These are phyloP conservation scores for Cygnus atratus DNA, from an alignment of 2,113 vertebrate genomes.

Conservation along the genomic window DNA sequence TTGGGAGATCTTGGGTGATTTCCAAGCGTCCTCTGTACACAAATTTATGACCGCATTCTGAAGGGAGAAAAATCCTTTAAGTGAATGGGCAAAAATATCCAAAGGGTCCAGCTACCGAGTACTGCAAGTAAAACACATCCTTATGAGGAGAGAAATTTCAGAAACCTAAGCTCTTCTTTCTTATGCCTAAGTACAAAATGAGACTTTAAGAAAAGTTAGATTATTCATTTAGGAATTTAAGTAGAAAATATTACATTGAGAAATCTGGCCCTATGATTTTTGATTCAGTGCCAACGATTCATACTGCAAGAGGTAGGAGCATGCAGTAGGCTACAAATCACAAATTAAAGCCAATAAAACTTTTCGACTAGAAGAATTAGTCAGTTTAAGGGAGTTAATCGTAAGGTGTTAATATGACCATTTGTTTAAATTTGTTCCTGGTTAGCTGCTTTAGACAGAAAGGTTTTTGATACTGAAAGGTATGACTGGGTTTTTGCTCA, in stretches of 20 bases:
- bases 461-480: background rate
- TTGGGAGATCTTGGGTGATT: slow-evolving; percentile 28
- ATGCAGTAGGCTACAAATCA: background rate
- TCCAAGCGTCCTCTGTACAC: background rate
- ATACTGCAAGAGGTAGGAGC: background rate
- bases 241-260: background rate
- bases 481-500: background rate
- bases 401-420: background rate
- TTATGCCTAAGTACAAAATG: background rate
- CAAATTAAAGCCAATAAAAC: background rate
- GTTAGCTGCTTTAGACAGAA: background rate
- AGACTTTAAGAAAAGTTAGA: background rate
- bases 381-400: background rate
- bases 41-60: background rate
- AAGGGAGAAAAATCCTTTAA: background rate
- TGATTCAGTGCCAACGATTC: background rate
- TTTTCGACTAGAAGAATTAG: background rate
- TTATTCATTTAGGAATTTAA: background rate
- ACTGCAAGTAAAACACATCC: background rate
- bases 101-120: background rate
- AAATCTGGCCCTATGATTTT: background rate
- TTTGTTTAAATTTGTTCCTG: background rate
- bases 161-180: background rate
- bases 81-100: background rate
- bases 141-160: background rate